Conservation (phyloP, 2,888 invertebrate genomes). For the Plebejus argus region DNA sequence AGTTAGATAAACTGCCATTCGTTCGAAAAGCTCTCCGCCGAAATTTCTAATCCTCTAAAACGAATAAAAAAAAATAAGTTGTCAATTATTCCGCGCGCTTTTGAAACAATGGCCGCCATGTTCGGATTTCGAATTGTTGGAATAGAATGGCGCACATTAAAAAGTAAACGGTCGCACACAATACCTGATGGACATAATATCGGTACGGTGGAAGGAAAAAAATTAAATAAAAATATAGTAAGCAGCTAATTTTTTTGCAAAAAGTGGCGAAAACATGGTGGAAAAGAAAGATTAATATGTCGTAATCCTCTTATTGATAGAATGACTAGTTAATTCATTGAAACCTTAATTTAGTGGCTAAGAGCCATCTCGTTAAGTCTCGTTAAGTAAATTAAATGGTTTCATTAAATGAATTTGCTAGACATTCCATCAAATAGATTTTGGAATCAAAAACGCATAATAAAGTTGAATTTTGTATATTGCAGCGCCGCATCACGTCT, state of each 20-base stretch:
- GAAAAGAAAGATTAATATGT: too few relatives aligned
- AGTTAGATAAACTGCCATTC: slow-evolving; percentile 1
- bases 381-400: too few relatives aligned
- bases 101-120: slow-evolving; percentile 22
- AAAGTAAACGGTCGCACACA: neutral
- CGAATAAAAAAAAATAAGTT: slow-evolving; percentile 39
- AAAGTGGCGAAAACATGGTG: neutral
- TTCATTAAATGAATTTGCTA: too few relatives aligned
- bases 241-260: neutral
- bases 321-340: too few relatives aligned
- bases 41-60: slow-evolving; percentile 16
- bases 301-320: too few relatives aligned
- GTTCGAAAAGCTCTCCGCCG: neutral
- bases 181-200: neutral
- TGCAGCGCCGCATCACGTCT: neutral
- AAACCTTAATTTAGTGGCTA: too few relatives aligned
- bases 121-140: slow-evolving; percentile 13
- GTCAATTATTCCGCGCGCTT: slow-evolving; percentile 25
- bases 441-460: too few relatives aligned
- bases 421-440: too few relatives aligned
- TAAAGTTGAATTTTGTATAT: too few relatives aligned
- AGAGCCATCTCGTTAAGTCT: too few relatives aligned
- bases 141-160: slow-evolving; percentile 3
- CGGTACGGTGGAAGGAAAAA: neutral
- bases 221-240: neutral